Percentiles rank a stretch among this genome's conserved stretches.
phyloP scores from a whole-genome alignment of 2,797 vertebrate genomes.

The Staurois parvus region DNA sequence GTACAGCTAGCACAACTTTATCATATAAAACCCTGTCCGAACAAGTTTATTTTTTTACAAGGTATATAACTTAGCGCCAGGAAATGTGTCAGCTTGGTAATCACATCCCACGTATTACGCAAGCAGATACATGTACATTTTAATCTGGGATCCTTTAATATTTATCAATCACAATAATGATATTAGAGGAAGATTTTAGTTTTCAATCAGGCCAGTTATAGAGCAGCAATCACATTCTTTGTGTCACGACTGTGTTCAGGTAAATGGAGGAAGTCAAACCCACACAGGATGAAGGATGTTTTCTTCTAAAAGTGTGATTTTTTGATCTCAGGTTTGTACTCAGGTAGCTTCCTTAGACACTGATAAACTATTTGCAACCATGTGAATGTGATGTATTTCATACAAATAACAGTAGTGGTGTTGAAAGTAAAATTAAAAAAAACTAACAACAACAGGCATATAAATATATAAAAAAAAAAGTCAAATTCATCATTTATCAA shows the following conservation, averaged over 20 bases:
- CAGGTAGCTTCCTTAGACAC: background rate
- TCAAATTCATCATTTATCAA: no score
- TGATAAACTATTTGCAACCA: background rate
- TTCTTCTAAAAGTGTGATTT: background rate
- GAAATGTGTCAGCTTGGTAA: no score
- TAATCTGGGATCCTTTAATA: background rate
- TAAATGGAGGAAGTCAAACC: background rate
- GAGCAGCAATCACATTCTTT: background rate
- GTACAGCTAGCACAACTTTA: no score
- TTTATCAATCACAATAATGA: background rate
- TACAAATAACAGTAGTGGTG: no score
- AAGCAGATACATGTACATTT: background rate
- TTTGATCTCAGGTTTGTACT: background rate
- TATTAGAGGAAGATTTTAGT: background rate
- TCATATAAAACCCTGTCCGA: no score
- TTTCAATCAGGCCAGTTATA: background rate
- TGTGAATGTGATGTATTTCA: no score
- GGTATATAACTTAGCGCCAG: no score
- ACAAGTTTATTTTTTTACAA: no score
- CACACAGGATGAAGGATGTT: background rate
- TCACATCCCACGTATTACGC: background rate
- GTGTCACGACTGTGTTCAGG: background rate
- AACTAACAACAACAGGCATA: no score
- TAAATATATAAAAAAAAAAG: no score
- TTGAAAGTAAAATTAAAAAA: no score